phyloP scores from a whole-genome alignment of 2,113 vertebrate species.

The Semnornis frantzii region DNA sequence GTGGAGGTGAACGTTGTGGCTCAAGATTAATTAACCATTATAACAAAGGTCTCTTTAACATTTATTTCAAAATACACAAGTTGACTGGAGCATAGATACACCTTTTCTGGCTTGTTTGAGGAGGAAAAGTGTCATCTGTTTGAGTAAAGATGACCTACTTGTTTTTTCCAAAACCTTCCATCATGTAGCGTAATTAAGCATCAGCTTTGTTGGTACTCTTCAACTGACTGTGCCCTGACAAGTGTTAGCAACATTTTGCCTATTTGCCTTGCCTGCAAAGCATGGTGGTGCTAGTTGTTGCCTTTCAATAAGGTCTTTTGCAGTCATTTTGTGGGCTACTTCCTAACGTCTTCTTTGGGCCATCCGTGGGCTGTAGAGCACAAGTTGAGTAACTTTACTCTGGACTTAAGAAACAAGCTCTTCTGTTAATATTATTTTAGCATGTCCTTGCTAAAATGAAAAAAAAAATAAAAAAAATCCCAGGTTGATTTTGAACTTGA shows the following conservation, averaged over 20 bases:
- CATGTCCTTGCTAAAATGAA: not conserved
- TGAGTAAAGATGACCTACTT: not conserved
- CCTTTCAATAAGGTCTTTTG: not conserved
- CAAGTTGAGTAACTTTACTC: slow-evolving; percentile 34
- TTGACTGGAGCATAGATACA: not conserved
- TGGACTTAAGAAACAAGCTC: slow-evolving; percentile 5
- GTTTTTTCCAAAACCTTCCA: not conserved
- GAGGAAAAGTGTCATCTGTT: not conserved
- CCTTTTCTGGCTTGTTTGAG: not conserved
- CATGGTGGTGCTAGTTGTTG: not conserved
- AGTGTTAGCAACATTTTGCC: not conserved
- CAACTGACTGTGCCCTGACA: not conserved
- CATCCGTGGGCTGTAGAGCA: not conserved
- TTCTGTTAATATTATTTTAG: slow-evolving; percentile 41
- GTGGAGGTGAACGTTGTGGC: not conserved
- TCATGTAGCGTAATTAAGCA: not conserved
- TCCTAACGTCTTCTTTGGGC: not conserved
- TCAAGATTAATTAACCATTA: not conserved
- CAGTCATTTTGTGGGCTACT: slow-evolving; percentile 3
- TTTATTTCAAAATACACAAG: not conserved
- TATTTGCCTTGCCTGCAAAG: not conserved
- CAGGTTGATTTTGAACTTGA: not conserved
- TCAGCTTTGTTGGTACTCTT: not conserved
- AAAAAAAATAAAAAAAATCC: not conserved
- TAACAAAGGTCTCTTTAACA: not conserved